Evolutionary conservation across 2,113 vertebrate genomes (phyloP).

Genomic region (Rhegmatorhina hoffmannsi): DNA sequence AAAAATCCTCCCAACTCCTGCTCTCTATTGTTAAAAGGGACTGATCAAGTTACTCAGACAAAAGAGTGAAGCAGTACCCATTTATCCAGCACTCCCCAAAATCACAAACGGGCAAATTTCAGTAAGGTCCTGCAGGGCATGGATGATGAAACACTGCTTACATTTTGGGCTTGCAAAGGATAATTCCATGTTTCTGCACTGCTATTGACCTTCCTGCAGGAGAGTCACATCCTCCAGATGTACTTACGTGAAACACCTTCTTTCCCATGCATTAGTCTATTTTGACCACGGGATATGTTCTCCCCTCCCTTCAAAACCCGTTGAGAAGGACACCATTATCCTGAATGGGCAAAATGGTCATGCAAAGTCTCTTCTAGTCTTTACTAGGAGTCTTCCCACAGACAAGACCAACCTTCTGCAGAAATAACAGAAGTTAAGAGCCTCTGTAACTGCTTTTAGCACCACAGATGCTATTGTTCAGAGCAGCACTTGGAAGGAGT

Average conservation of each 20-base stretch:
- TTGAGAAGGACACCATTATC: background rate
- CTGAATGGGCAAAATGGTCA: background rate
- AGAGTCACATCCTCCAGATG: background rate
- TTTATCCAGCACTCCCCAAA: background rate
- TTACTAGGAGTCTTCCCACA: background rate
- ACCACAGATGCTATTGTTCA: conserved; percentile 13
- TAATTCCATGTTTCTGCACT: background rate
- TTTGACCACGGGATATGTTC: background rate
- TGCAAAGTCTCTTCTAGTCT: background rate
- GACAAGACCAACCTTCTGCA: background rate
- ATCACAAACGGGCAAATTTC: background rate
- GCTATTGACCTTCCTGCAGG: background rate
- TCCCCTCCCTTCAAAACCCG: background rate
- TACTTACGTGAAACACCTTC: background rate
- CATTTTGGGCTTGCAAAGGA: background rate
- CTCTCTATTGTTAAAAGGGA: background rate
- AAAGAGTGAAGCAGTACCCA: background rate
- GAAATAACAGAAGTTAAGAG: conserved; percentile 16
- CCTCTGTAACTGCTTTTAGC: background rate
- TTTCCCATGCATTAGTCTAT: background rate
- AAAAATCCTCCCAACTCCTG: background rate
- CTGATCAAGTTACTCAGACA: background rate
- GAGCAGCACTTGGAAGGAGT: background rate
- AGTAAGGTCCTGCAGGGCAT: background rate
- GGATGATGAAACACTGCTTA: background rate